These are phyloP conservation scores for Montipora capricornis DNA, from an alignment of 64 coral and sea anemone genomes.

Conservation along the genomic window DNA sequence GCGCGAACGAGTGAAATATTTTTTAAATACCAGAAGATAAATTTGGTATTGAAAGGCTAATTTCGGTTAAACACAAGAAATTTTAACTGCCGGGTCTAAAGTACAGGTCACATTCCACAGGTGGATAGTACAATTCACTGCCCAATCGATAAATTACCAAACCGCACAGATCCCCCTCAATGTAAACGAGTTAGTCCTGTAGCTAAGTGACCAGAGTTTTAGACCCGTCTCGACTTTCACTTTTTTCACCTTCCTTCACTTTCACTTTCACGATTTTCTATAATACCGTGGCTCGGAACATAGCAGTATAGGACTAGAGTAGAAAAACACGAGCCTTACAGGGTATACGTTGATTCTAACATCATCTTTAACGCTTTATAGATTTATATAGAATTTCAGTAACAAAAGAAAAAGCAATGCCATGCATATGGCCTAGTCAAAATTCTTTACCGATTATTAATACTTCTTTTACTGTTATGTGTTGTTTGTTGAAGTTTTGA, in stretches of 20 bases:
- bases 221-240: constrained; percentile 21
- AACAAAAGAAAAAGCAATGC: not conserved
- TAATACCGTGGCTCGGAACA: not conserved
- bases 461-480: not conserved
- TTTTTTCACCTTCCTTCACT: not conserved
- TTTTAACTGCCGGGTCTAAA: not conserved
- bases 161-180: not conserved
- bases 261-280: not conserved
- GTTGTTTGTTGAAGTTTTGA: not conserved
- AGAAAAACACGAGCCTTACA: too few relatives aligned
- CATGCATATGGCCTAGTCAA: not conserved
- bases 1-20: not conserved
- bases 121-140: constrained; percentile 9
- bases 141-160: constrained; percentile 1
- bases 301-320: not conserved
- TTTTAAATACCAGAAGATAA: too few relatives aligned
- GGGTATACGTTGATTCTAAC: too few relatives aligned
- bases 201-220: not conserved
- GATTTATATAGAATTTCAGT: too few relatives aligned
- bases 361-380: too few relatives aligned
- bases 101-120: constrained; percentile 11
- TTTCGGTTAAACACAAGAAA: too few relatives aligned
- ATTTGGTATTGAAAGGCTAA: too few relatives aligned
- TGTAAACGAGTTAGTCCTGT: constrained; percentile 1
- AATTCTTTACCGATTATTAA: not conserved